A percentile compares a stretch with the other conserved stretches of the same genome.
phyloP scores from a whole-genome alignment of 64 coral and sea anemone genomes.

The Cladopsammia gracilis region DNA sequence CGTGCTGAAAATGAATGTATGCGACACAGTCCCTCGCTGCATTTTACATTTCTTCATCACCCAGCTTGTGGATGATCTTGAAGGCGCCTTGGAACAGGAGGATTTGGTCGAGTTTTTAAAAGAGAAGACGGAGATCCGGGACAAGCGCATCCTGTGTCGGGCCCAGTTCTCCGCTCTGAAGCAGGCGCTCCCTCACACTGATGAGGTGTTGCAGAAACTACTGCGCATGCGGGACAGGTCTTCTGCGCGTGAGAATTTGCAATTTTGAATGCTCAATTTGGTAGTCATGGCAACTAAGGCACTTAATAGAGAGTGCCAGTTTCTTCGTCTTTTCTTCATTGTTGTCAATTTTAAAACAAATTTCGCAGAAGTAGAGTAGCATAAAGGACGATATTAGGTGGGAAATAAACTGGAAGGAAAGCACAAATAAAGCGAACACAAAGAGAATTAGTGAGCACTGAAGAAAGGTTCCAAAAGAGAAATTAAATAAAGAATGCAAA shows the following conservation, averaged over 20 bases:
- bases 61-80: slow-evolving; percentile 75
- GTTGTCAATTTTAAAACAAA: not conserved
- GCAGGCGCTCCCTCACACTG: slow-evolving; percentile 59
- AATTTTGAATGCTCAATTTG: not conserved
- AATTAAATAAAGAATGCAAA: too few species aligned
- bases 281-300: not conserved
- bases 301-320: not conserved
- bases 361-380: too few species aligned
- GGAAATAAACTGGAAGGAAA: too few species aligned
- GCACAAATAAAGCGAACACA: too few species aligned
- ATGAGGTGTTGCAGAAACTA: slow-evolving; percentile 20
- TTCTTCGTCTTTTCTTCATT: not conserved
- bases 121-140: slow-evolving; percentile 66
- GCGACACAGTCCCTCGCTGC: slow-evolving; percentile 84
- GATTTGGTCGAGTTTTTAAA: slow-evolving; percentile 67
- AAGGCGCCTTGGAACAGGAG: slow-evolving; percentile 47
- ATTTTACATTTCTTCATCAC: slow-evolving; percentile 85
- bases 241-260: not conserved
- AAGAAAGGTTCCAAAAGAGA: too few species aligned
- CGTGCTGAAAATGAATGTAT: slow-evolving; percentile 80
- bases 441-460: too few species aligned
- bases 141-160: slow-evolving; percentile 29
- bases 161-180: slow-evolving; percentile 28
- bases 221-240: slow-evolving; percentile 50
- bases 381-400: too few species aligned